A percentile compares a stretch with the other conserved stretches of the same genome.
Conservation (phyloP, 2,888 invertebrate species). For the Cosmopolites sordidus region DNA sequence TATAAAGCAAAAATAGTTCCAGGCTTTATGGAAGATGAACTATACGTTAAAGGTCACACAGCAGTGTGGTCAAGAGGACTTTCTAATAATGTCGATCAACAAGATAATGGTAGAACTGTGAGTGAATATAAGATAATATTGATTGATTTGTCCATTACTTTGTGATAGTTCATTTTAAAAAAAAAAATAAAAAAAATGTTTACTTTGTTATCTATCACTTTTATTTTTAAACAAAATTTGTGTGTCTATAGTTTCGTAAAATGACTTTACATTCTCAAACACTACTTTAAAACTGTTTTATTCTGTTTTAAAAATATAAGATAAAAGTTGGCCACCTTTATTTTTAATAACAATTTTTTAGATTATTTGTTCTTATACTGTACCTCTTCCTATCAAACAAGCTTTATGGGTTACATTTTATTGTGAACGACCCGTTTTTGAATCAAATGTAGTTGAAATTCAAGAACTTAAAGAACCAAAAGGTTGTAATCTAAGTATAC, state of each 20-base stretch:
- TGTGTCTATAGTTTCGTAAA: too few relatives aligned
- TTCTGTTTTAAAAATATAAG: too few relatives aligned
- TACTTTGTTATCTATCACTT: too few relatives aligned
- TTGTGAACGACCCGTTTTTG: slow-evolving; percentile 56
- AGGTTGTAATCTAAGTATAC: background rate
- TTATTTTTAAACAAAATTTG: too few relatives aligned
- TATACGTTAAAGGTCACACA: slow-evolving; percentile 80
- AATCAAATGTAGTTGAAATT: slow-evolving; percentile 35
- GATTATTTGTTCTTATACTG: slow-evolving; percentile 70
- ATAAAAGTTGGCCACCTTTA: too few relatives aligned
- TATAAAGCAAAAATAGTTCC: slow-evolving; percentile 28
- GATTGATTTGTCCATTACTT: too few relatives aligned
- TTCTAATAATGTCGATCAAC: slow-evolving; percentile 51
- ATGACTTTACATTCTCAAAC: too few relatives aligned
- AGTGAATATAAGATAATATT: too few relatives aligned
- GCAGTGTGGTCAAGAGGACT: slow-evolving; percentile 75
- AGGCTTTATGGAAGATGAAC: slow-evolving; percentile 71
- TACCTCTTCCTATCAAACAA: slow-evolving; percentile 77
- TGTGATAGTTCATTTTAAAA: too few relatives aligned
- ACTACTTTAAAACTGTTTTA: too few relatives aligned
- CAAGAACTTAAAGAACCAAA: background rate
- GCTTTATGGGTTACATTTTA: slow-evolving; percentile 69
- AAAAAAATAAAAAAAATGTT: too few relatives aligned
- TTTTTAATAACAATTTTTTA: too few relatives aligned
- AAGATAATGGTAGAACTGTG: slow-evolving; percentile 51